These are phyloP conservation scores for Philaethria dido DNA, from an alignment of 2,888 invertebrate species.

Conservation along the genomic window DNA sequence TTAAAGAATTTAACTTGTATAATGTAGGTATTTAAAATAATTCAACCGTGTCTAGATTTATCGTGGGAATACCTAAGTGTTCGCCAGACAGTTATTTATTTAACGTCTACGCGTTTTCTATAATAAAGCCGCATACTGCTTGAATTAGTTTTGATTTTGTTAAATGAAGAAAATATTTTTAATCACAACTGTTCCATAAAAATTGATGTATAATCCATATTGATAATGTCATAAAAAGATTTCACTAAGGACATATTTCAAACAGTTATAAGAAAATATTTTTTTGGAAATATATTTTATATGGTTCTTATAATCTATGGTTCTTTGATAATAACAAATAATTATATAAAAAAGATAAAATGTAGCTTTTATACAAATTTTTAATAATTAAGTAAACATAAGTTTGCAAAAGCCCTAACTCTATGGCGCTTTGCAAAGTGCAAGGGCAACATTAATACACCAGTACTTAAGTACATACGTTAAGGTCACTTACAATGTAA, in stretches of 20 bases:
- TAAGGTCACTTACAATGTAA: constrained; percentile 52
- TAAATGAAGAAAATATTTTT: neutral
- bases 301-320: too few species aligned
- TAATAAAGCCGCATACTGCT: constrained; percentile 21
- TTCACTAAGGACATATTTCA: too few species aligned
- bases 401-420: constrained; percentile 44
- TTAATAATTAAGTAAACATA: neutral
- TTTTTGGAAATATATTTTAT: too few species aligned
- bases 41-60: constrained; percentile 28
- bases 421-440: constrained; percentile 55
- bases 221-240: too few species aligned
- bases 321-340: too few species aligned
- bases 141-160: neutral
- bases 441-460: constrained; percentile 67
- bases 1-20: constrained; percentile 14
- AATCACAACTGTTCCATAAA: too few species aligned
- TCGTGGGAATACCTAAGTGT: constrained; percentile 32
- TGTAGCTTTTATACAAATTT: too few species aligned
- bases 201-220: too few species aligned
- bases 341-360: too few species aligned
- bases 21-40: constrained; percentile 22
- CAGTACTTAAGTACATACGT: constrained; percentile 53
- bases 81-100: constrained; percentile 30
- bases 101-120: constrained; percentile 18
- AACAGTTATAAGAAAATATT: too few species aligned